Base-by-base conservation (phyloP, 35 echinoderm and acorn worm genomes). In the Eucidaris tribuloides region DNA sequence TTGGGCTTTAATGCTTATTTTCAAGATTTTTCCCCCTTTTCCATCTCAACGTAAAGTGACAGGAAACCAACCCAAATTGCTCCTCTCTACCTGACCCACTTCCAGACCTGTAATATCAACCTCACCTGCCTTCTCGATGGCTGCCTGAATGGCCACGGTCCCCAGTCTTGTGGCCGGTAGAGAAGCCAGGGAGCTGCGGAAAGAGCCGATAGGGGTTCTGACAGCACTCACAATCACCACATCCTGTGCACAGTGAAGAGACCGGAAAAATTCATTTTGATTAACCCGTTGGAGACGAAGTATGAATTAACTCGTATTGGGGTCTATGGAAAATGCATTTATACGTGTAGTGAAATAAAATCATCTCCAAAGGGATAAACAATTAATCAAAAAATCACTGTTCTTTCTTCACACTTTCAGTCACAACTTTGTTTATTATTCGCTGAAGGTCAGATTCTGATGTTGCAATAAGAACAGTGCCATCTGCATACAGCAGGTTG, bases 191-290 rank as follows among this genome's bases (percentile, higher is more conserved):
- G 83, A 65, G 18, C 90, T 61, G 54, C 91, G 83, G 54, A 99
- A 99, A 13, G 90, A 93, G 28, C 96, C 96, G 50, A 99, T 79
- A 20, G 96, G 96, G 43, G 96, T 99, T 7, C 96, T 62, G 19
- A 91, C 96, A 27, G 91, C 40, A 81, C 90, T 93, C 4, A 81
- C 96, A 71, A 99, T 99, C 24, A 99, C 96, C 28, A 99, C 96
- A 80, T 99, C 96, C 91, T 99, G 29, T 71, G 2, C 25, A 29
- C 18, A 45, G 64, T 3, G 35, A 74, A 41, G 39, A 82, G 2
- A 62, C 6, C 0, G 39, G 19, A 45, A 57, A 22, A 55, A 25
- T 2, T 4, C 11, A 25, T 18, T 49, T 57, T 3, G 76, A 46
- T 50, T 57, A 3, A 9, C 31, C 33, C 11, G 20, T 0, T 34